Evolutionary conservation across 1,140 invertebrate genomes (phyloP), one percentile per base, ranked within the genome.

Genomic region (Bombus ignitus): DNA sequence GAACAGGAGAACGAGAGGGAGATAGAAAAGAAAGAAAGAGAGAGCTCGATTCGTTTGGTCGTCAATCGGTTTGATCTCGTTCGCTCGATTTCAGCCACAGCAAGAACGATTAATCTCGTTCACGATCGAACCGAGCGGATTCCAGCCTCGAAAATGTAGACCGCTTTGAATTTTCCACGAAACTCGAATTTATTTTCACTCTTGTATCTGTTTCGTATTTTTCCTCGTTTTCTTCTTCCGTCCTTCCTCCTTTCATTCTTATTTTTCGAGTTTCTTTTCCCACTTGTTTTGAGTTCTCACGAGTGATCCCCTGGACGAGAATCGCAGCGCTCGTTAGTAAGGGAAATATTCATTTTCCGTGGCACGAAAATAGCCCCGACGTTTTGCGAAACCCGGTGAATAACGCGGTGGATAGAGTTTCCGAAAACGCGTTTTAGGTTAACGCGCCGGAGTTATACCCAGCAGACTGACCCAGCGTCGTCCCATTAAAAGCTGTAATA

Each of bases 341-440:
- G 53, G 35, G n/a, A 35, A 72, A 59, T 81, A 81, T 81, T 74
- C 73, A 81, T 83, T 76, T 53, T 76, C 59, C 72, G 4, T 9
- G 15, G 32, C 57, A 75, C 53, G 70, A 62, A 73, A 81, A 53
- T 15, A 37, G 37, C 25, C 5, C 35, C 18, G 10, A 15, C 18
- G 18, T 47, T 42, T 70, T 42, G 12, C 57, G 47, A 42, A 66
- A n/a, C 13, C 6, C 0, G 42, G 2, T 12, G 62, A 79, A 79
- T 68, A 79, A 68, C 77, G 0, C 25, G 37, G 28, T 2, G 25
- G 9, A 4, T 68, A 18, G 22, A 37, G n/a, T 79, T 79, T n/a
- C 42, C 25, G n/a, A 28, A 32, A 72, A 32, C 53, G 79, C n/a
- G 39, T 32, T 73, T 62, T 32, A 44, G 42, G 25, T 32, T 47